Evolutionary conservation across 2,888 invertebrate species (phyloP), one percentile per base, ranked within the genome.

Genomic region (Sepioteuthis lessoniana): DNA sequence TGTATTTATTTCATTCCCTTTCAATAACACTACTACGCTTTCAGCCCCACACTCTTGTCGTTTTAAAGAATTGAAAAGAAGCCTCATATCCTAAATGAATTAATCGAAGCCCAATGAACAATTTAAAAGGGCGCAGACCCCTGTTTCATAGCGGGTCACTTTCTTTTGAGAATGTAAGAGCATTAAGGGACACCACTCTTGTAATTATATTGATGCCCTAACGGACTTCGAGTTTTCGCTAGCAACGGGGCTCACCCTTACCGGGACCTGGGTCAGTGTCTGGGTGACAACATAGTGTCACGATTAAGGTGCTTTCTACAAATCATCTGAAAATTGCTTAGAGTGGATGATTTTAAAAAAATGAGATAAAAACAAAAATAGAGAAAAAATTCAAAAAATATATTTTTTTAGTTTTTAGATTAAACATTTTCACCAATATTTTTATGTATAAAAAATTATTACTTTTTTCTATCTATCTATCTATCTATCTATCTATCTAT

Each of bases 201-300:
- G 31, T 76, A 10, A 76, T n/a, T n/a, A 76, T 35, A 8, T 4
- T n/a, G 76, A 13, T n/a, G n/a, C n/a, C 76, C 76, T 76, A 76
- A 76, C 76, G 76, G 76, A 76, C 35, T n/a, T n/a, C n/a, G 76
- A 76, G 76, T n/a, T 76, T 35, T 76, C 76, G 76, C n/a, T 76
- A 76, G 76, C 76, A 76, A 76, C 76, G n/a, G 7, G 76, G 16
- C 13, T 76, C 35, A 76, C 10, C 13, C n/a, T 35, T 2, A 0
- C n/a, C n/a, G n/a, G n/a, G 35, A 35, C n/a, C 76, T n/a, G 76
- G 76, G 13, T 10, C n/a, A 60, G 10, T 76, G 76, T 76, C 76
- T 16, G n/a, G 16, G n/a, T n/a, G n/a, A 76, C 55, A 7, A 25
- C 2, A 55, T 21, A 55, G 55, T 55, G 55, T 55, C 55, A 7